These are phyloP conservation scores for Neodontobutis hainanensis DNA, from an alignment of 2,113 vertebrate species.

Conservation along the genomic window DNA sequence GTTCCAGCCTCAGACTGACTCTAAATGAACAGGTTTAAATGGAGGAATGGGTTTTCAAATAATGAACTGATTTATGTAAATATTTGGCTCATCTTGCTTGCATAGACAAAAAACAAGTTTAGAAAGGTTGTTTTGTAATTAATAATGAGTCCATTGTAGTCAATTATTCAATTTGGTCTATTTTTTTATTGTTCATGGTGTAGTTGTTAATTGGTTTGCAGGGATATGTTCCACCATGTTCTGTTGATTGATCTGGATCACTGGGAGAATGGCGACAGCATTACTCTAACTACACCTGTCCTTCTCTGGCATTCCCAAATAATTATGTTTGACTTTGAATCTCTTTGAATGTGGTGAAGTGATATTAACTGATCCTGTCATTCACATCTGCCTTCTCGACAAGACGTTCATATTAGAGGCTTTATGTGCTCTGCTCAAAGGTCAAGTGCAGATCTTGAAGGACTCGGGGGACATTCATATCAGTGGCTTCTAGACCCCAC, in stretches of 20 bases:
- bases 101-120: slow-evolving; percentile 18
- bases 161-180: neutral
- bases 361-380: slow-evolving; percentile 14
- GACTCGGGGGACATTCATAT: slow-evolving; percentile 49
- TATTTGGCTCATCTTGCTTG: slow-evolving; percentile 2
- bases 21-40: slow-evolving; percentile 41
- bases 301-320: too few species aligned
- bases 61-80: slow-evolving; percentile 48
- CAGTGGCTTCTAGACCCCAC: slow-evolving; percentile 51
- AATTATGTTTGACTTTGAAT: neutral
- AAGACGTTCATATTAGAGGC: slow-evolving; percentile 18
- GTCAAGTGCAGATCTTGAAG: slow-evolving; percentile 59
- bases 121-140: neutral
- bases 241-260: too few species aligned
- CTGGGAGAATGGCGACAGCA: too few species aligned
- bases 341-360: slow-evolving; percentile 2
- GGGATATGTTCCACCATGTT: too few species aligned
- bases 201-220: too few species aligned
- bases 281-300: too few species aligned
- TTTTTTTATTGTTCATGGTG: too few species aligned
- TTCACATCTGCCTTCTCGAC: slow-evolving; percentile 17
- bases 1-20: slow-evolving; percentile 30
- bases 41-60: slow-evolving; percentile 15
- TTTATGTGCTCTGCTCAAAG: slow-evolving; percentile 47
- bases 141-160: neutral